phyloP scores from a whole-genome alignment of 2,888 invertebrate species.

The Geotrupes spiniger region DNA sequence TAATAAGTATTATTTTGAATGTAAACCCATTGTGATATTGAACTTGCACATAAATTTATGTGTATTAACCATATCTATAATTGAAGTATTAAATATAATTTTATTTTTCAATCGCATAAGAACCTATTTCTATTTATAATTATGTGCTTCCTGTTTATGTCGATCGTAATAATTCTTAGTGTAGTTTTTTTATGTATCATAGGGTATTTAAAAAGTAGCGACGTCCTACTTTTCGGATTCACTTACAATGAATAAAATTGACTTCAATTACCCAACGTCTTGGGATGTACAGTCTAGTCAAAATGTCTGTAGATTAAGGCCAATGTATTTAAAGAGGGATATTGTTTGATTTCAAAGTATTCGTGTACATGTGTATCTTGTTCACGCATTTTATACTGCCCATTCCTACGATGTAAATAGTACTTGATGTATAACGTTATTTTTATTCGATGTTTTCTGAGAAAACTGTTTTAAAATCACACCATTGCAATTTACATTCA shows the following conservation, averaged over 20 bases:
- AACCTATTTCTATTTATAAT: slow-evolving; percentile 29
- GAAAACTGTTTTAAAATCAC: no score
- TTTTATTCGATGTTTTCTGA: no score
- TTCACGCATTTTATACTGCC: no score
- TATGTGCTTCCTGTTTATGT: slow-evolving; percentile 44
- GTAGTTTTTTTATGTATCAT: slow-evolving; percentile 22
- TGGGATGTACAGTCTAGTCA: slow-evolving; percentile 27
- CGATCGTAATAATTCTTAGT: slow-evolving; percentile 33
- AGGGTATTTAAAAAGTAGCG: slow-evolving; percentile 22
- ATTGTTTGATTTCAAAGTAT: slow-evolving; percentile 8
- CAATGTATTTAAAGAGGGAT: slow-evolving; percentile 29
- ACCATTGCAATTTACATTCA: no score
- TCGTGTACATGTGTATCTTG: background rate
- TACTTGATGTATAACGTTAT: no score
- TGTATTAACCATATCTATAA: slow-evolving; percentile 44
- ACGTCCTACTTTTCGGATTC: slow-evolving; percentile 32
- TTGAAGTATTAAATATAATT: slow-evolving; percentile 19
- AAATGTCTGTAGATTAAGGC: slow-evolving; percentile 21
- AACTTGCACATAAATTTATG: slow-evolving; percentile 37
- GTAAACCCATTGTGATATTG: slow-evolving; percentile 46
- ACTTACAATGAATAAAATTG: slow-evolving; percentile 42
- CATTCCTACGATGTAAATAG: no score
- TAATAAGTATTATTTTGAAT: slow-evolving; percentile 12
- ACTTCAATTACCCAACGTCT: slow-evolving; percentile 34
- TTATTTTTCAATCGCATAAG: slow-evolving; percentile 19